Conservation (phyloP, 2,888 invertebrate species). For the Chaitophorus viminalis region DNA sequence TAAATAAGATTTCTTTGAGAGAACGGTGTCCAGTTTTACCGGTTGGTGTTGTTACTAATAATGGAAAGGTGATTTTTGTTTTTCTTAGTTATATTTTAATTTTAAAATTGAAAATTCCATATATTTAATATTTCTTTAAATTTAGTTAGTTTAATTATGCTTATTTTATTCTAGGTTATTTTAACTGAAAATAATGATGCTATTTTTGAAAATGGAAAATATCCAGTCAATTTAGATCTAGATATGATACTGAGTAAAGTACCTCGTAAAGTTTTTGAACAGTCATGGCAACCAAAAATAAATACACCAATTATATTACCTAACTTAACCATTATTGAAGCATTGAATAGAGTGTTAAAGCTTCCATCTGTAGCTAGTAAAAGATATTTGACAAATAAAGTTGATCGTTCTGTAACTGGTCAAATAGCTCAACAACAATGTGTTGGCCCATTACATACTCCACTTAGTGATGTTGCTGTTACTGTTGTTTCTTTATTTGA, state of each 20-base stretch:
- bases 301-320: slow-evolving; percentile 63
- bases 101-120: not conserved
- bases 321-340: slow-evolving; percentile 73
- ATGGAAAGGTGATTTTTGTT: slow-evolving; percentile 73
- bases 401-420: slow-evolving; percentile 94
- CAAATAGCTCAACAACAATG: slow-evolving; percentile 97
- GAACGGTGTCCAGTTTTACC: slow-evolving; percentile 93
- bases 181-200: slow-evolving; percentile 73
- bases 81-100: not conserved
- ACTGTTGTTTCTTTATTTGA: slow-evolving; percentile 87
- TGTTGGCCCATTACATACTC: slow-evolving; percentile 96
- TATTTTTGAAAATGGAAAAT: slow-evolving; percentile 62
- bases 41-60: slow-evolving; percentile 91
- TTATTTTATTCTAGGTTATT: slow-evolving; percentile 69
- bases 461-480: slow-evolving; percentile 93
- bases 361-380: slow-evolving; percentile 95
- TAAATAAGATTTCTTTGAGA: slow-evolving; percentile 80
- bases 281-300: slow-evolving; percentile 39
- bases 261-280: slow-evolving; percentile 75
- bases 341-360: slow-evolving; percentile 82
- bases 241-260: slow-evolving; percentile 89
- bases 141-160: not conserved
- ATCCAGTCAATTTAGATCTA: slow-evolving; percentile 89
- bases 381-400: slow-evolving; percentile 94
- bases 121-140: not conserved